Percentiles rank a stretch among this genome's conserved stretches.
Evolutionary conservation across 2,888 invertebrate genomes (phyloP).

Genomic region (Melanargia galathea): DNA sequence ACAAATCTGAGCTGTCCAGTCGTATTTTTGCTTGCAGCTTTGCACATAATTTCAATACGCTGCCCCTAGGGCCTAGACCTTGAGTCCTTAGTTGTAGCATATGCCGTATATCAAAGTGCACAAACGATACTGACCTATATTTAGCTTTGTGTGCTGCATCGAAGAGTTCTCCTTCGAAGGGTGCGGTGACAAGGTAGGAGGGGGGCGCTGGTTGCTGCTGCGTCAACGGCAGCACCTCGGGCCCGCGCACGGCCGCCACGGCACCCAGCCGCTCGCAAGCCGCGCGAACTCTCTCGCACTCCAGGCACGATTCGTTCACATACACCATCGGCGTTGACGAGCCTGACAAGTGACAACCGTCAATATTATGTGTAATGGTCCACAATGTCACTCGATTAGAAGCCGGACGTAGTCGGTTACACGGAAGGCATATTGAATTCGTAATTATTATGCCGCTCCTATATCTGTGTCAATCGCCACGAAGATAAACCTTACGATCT

Average conservation of each 20-base stretch:
- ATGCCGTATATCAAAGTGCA: neutral
- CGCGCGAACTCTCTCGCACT: constrained; percentile 76
- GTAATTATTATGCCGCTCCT: neutral
- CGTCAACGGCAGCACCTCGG: constrained; percentile 66
- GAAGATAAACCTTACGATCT: too few relatives aligned
- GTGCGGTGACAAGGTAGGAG: constrained; percentile 84
- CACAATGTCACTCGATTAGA: constrained; percentile 15
- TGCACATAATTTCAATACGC: too few relatives aligned
- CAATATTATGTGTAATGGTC: constrained; percentile 27
- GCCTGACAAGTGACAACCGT: constrained; percentile 61
- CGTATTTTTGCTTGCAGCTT: too few relatives aligned
- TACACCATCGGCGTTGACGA: constrained; percentile 71
- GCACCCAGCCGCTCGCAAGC: constrained; percentile 76
- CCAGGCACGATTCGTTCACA: constrained; percentile 74
- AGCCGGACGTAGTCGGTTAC: constrained; percentile 36
- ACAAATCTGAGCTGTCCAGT: too few relatives aligned
- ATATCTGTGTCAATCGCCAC: too few relatives aligned
- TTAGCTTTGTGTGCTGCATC: constrained; percentile 84
- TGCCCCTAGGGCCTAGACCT: too few relatives aligned
- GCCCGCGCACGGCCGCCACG: constrained; percentile 68
- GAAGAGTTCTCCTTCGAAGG: constrained; percentile 88
- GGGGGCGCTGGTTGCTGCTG: constrained; percentile 65
- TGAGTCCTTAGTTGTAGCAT: neutral
- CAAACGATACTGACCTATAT: constrained; percentile 61
- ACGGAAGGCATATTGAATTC: constrained; percentile 31